Evolutionary conservation across 2,888 invertebrate species (phyloP), one percentile per base, ranked within the genome.

Genomic region (Amorpha juglandis): DNA sequence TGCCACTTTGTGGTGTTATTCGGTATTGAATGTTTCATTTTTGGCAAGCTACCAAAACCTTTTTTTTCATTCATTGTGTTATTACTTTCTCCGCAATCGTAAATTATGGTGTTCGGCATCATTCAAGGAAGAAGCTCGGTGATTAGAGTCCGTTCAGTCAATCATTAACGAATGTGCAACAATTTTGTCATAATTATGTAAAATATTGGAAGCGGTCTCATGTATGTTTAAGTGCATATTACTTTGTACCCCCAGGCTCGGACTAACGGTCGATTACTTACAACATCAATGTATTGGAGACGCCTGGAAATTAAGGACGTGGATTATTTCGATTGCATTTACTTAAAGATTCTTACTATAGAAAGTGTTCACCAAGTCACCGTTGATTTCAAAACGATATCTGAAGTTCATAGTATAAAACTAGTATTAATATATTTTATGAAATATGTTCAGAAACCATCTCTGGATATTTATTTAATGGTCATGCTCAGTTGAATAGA

Each of bases 191-290:
- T 78, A 86, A 90, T 91, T 87, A 88, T 82, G 87, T 85, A 86
- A 83, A 87, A 83, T 88, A 88, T 88, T 87, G 87, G 76, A 80
- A 81, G 83, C 77, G 73, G 78, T 82, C 76, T 79, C 80, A 75
- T 88, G 85, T 90, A 78, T 87, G 81, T 89, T 90, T 87, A 89
- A 83, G 82, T 87, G 82, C 82, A 88, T 86, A 89, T 91, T 92
- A 89, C 86, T 81, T 84, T 81, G 80, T 87, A 77, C 78, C 88
- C 84, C 71, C 75, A 48, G 86, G 89, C 87, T 80, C 66, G 75
- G 76, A 81, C 84, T 87, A 88, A 88, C 89, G 86, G 89, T 79
- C 76, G 77, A 82, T 82, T 79, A 80, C 77, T 81, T 82, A 71
- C 67, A 73, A 78, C 70, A 72, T 63, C 68, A 76, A 80, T 72